phyloP scores from a whole-genome alignment of 2,797 vertebrate species.

The Catamblyrhynchus diadema region DNA sequence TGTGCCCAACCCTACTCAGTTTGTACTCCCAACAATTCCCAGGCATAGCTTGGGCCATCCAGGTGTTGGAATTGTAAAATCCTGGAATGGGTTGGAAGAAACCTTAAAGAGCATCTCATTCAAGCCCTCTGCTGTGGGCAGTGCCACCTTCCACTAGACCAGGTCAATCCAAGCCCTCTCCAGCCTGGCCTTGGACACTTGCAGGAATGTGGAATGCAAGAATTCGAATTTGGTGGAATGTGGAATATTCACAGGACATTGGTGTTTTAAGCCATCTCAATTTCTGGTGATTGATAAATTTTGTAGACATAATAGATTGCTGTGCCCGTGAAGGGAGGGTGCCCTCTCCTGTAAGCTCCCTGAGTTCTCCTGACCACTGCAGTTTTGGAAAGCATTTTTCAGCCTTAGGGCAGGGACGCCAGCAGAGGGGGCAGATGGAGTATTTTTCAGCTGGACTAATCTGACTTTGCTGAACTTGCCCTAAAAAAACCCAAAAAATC shows the following conservation, averaged over 20 bases:
- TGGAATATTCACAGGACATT: neutral
- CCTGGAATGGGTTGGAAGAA: too few relatives aligned
- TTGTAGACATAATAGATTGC: accelerated
- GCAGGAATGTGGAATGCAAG: neutral
- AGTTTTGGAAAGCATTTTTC: neutral
- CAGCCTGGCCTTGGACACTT: too few relatives aligned
- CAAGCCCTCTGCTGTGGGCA: neutral
- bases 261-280: accelerated
- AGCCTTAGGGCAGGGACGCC: neutral
- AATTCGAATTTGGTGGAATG: neutral
- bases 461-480: neutral
- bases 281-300: neutral
- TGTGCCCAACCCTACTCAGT: too few relatives aligned
- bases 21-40: neutral
- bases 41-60: neutral
- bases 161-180: neutral
- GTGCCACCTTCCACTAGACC: neutral
- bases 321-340: neutral
- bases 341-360: neutral
- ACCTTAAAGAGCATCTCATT: too few relatives aligned
- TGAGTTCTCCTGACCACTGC: neutral
- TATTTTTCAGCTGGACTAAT: neutral
- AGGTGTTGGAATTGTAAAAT: neutral
- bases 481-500: accelerated
- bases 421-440: constrained; percentile 21